These are phyloP conservation scores for Dromas ardeola DNA, from an alignment of 2,113 vertebrate genomes.

Conservation along the genomic window DNA sequence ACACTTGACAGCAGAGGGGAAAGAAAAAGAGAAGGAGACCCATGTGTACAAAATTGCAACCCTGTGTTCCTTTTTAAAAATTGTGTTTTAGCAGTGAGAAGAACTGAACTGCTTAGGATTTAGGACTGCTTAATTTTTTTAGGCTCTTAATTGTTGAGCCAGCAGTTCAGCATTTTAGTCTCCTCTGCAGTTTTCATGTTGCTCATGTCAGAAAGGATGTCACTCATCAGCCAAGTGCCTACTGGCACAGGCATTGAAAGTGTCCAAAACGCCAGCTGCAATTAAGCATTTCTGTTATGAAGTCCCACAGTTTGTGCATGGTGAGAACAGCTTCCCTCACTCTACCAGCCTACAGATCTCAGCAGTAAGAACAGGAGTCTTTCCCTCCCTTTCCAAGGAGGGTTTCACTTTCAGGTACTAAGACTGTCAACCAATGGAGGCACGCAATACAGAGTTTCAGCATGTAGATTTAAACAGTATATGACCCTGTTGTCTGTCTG, in stretches of 20 bases:
- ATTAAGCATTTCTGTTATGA: background rate
- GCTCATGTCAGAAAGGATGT: background rate
- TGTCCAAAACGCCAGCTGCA: slow-evolving; percentile 22
- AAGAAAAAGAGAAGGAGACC: background rate
- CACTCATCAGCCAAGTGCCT: background rate
- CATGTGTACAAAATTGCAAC: background rate
- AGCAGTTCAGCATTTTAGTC: slow-evolving; percentile 19
- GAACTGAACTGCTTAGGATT: background rate
- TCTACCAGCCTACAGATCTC: background rate
- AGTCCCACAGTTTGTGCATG: background rate
- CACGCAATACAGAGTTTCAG: background rate
- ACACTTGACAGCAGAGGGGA: background rate
- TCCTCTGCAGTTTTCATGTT: slow-evolving; percentile 10
- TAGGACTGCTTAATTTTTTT: background rate
- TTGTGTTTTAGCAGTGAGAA: background rate
- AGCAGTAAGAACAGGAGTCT: background rate
- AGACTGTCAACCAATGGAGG: background rate
- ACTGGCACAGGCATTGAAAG: slow-evolving; percentile 18
- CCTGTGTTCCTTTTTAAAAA: background rate
- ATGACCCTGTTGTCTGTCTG: background rate
- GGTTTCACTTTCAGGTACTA: background rate
- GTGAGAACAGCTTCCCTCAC: background rate
- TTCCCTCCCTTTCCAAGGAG: background rate
- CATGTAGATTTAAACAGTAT: background rate
- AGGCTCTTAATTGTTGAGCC: background rate